Evolutionary conservation across 2,797 vertebrate species (phyloP), one percentile per base, ranked within the genome.

Genomic region (Anomalospiza imberbis): DNA sequence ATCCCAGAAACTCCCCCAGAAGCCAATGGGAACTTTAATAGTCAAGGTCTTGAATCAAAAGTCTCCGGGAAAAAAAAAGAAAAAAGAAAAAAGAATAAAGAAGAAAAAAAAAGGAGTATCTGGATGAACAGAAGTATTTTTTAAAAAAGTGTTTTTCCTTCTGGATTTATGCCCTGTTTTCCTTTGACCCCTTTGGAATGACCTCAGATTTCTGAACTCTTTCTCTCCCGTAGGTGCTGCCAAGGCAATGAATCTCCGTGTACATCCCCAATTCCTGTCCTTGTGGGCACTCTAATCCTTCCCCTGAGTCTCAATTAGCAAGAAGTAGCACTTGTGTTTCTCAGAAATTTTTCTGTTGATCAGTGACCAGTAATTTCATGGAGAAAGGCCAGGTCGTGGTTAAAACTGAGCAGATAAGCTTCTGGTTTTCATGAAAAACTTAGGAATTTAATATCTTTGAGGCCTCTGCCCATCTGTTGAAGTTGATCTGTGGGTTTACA

Each of bases 191-290:
- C 6, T 7, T 5, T 19, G 7, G 20, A 32, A 36, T 42, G 17
- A 53, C 44, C 20, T 81, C 31, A 40, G n/a, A 22, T 54, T 72
- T 81, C 50, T n/a, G 47, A 54, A 24, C 8, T 72, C 8, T 34
- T 48, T 68, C 47, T 57, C 6, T 34, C 7, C 10, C 9, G 32
- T 28, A 25, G 26, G 20, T 85, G 36, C 24, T 78, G n/a, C 31
- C 0, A 1, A 44, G 31, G 3, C 8, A 9, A 14, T 55, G 34
- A 70, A 22, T 55, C 25, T 26, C 25, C 0, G 0, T 29, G 21
- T 28, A 9, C 6, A 29, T 68, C 13, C 22, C 11, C 5, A 55
- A 0, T 76, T 82, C 10, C 32, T 50, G 17, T 31, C 34, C 32
- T 58, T 9, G 1, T n/a, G 58, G 40, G 14, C 5, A 29, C 8